Conservation (phyloP, 2,888 invertebrate species). For the Agonopterix subpropinquella region DNA sequence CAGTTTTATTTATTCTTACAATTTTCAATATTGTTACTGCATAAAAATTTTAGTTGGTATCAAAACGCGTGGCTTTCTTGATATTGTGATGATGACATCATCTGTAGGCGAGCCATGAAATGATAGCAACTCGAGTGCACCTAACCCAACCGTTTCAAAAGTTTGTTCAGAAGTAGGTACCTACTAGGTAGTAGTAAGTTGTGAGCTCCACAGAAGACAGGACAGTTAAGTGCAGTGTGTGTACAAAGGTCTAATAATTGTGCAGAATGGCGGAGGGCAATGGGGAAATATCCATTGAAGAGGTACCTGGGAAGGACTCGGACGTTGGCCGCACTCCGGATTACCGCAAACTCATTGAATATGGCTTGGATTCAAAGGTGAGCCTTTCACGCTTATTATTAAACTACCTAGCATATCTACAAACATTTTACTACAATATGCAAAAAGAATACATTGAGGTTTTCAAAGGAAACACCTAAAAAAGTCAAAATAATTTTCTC, state of each 20-base stretch:
- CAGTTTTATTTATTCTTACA: constrained; percentile 9
- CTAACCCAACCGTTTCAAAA: constrained; percentile 13
- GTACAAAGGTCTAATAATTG: constrained; percentile 58
- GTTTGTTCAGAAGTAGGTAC: constrained; percentile 25
- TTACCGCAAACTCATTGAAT: constrained; percentile 95
- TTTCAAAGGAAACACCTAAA: background rate
- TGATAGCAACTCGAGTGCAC: constrained; percentile 30
- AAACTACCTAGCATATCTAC: background rate
- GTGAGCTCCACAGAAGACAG: constrained; percentile 5
- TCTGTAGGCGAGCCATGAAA: constrained; percentile 46
- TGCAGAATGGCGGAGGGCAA: constrained; percentile 90
- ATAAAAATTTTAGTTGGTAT: constrained; percentile 29
- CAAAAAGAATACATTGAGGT: background rate
- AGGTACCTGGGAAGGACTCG: constrained; percentile 80
- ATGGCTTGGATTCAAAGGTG: constrained; percentile 96
- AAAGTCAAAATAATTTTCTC: no score
- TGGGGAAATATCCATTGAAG: constrained; percentile 88
- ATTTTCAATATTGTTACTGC: constrained; percentile 17
- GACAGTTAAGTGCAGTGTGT: constrained; percentile 52
- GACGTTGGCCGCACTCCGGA: constrained; percentile 88
- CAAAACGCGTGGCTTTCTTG: constrained; percentile 61
- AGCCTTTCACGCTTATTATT: constrained; percentile 16
- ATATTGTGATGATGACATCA: constrained; percentile 64
- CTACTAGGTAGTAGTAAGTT: constrained; percentile 11
- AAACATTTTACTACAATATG: background rate